A percentile compares a stretch with the other conserved stretches of the same genome.
These are phyloP conservation scores for Grus americana DNA, from an alignment of 2,113 vertebrate species.

Conservation along the genomic window DNA sequence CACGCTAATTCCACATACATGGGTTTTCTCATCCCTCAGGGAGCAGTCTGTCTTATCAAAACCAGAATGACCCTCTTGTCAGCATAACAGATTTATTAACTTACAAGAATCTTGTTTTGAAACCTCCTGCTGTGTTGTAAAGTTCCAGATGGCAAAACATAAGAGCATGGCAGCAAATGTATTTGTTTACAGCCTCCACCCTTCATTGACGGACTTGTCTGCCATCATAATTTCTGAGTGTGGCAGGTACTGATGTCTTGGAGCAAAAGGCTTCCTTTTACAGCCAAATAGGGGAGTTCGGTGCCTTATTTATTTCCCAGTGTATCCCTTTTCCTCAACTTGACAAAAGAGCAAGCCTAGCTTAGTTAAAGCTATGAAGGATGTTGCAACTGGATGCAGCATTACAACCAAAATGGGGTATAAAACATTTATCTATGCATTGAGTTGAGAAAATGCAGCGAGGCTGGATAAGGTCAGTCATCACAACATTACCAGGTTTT, in stretches of 20 bases:
- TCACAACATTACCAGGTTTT: not conserved
- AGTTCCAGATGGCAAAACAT: conserved; percentile 10
- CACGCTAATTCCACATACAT: not conserved
- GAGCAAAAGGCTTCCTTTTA: conserved; percentile 6
- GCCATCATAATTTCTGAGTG: not conserved
- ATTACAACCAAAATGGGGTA: conserved; percentile 46
- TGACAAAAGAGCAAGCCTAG: not conserved
- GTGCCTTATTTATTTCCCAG: conserved; percentile 10
- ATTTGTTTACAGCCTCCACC: not conserved
- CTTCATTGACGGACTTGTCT: not conserved
- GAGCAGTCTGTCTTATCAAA: not conserved
- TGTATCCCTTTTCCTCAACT: not conserved
- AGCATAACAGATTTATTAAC: conserved; percentile 34
- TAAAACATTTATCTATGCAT: conserved; percentile 39
- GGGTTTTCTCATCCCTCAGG: not conserved
- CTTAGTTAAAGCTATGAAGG: conserved; percentile 10
- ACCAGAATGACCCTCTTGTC: not conserved
- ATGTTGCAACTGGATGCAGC: conserved; percentile 28
- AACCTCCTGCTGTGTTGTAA: conserved; percentile 18
- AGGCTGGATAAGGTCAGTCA: conserved; percentile 13
- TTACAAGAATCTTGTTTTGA: conserved; percentile 17
- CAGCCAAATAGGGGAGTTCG: not conserved
- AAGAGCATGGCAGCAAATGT: not conserved
- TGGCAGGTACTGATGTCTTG: not conserved
- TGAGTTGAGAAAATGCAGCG: conserved; percentile 32